phyloP scores from a whole-genome alignment of 2,113 vertebrate species.

The Turdus rufiventris region DNA sequence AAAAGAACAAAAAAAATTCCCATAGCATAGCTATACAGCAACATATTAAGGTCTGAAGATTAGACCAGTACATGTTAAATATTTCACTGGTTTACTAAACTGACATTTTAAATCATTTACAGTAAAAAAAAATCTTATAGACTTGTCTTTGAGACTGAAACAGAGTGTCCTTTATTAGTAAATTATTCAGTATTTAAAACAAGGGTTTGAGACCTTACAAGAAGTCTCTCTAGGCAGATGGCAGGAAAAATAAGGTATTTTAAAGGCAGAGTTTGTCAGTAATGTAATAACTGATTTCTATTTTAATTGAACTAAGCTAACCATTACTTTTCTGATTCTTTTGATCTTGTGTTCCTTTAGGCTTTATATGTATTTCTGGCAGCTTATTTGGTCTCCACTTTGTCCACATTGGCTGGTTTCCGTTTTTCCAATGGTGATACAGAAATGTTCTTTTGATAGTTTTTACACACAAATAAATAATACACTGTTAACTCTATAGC shows the following conservation, averaged over 20 bases:
- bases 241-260: conserved; percentile 47
- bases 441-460: conserved; percentile 69
- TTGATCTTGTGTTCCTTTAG: conserved; percentile 69
- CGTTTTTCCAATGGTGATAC: conserved; percentile 63
- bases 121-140: conserved; percentile 70
- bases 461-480: conserved; percentile 84
- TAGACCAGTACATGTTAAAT: conserved; percentile 70
- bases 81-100: conserved; percentile 74
- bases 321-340: conserved; percentile 53
- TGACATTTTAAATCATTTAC: conserved; percentile 74
- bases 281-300: conserved; percentile 44
- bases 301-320: conserved; percentile 56
- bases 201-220: conserved; percentile 60
- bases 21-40: conserved; percentile 72
- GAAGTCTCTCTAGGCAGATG: conserved; percentile 57
- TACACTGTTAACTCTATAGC: conserved; percentile 71
- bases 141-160: conserved; percentile 74
- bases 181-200: conserved; percentile 67
- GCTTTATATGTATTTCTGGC: conserved; percentile 67
- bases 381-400: conserved; percentile 76
- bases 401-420: conserved; percentile 60
- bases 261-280: conserved; percentile 50
- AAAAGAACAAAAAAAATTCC: conserved; percentile 67
- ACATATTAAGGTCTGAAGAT: conserved; percentile 71
- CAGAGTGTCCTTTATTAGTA: conserved; percentile 74